Percentiles rank a stretch among this genome's conserved stretches.
These are phyloP conservation scores for Homarus gammarus DNA, from an alignment of 2,888 invertebrate species.

Conservation along the genomic window DNA sequence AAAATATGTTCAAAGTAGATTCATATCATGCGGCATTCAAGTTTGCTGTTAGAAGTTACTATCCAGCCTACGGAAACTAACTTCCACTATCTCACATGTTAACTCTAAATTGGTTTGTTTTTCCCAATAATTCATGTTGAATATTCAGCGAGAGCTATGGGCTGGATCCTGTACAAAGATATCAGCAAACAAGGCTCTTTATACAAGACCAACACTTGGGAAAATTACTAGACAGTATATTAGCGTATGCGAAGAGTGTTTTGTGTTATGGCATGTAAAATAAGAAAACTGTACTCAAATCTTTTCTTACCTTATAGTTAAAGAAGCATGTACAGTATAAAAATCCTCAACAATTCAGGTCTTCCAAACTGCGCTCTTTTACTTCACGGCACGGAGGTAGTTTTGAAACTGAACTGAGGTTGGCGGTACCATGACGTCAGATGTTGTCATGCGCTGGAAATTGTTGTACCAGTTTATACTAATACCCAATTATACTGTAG, in stretches of 20 bases:
- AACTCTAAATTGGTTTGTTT: too few species aligned
- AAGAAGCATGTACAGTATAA: background rate
- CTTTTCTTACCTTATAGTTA: background rate
- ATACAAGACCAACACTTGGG: background rate
- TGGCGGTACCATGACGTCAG: slow-evolving; percentile 5
- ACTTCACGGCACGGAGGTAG: background rate
- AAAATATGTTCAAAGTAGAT: too few species aligned
- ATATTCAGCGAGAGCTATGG: background rate
- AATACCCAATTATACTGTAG: background rate
- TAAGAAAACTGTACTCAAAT: background rate
- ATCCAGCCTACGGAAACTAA: too few species aligned
- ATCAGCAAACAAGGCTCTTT: background rate
- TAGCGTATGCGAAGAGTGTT: too few species aligned
- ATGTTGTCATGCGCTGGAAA: background rate
- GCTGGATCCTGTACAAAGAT: background rate
- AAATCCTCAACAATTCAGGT: background rate
- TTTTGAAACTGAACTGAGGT: background rate
- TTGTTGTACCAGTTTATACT: background rate
- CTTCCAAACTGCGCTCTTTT: background rate
- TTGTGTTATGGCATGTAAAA: too few species aligned
- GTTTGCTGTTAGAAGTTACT: too few species aligned
- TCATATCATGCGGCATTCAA: too few species aligned
- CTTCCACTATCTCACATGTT: too few species aligned
- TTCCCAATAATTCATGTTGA: background rate
- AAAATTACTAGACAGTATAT: background rate